Evolutionary conservation across 1,140 invertebrate genomes (phyloP).

Genomic region (Araneus ventricosus): DNA sequence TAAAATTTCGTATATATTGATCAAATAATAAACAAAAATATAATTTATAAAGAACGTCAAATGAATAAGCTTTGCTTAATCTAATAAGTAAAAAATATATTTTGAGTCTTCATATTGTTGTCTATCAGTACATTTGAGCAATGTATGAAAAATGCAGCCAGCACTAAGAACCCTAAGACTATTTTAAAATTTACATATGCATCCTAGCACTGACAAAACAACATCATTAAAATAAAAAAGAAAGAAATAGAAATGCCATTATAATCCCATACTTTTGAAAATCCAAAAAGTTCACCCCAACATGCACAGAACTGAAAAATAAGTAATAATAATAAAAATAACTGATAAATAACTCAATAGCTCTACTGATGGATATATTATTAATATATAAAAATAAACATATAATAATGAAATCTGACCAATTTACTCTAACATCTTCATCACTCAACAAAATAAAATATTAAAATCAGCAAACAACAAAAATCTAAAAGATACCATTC

Average conservation of each 20-base stretch:
- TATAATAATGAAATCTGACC: background rate
- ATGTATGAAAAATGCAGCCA: conserved; percentile 46
- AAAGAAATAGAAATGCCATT: conserved; percentile 34
- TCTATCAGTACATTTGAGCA: conserved; percentile 53
- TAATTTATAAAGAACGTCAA: background rate
- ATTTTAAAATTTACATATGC: conserved; percentile 31
- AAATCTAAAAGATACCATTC: conserved; percentile 5
- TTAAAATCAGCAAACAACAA: conserved; percentile 26
- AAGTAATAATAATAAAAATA: background rate
- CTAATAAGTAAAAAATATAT: background rate
- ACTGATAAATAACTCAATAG: background rate
- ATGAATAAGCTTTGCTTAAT: background rate
- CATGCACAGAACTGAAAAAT: background rate
- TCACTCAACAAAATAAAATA: background rate
- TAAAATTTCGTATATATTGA: conserved; percentile 6
- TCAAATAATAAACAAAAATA: conserved; percentile 38
- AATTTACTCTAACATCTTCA: background rate
- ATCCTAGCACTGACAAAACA: background rate
- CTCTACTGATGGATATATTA: conserved; percentile 1
- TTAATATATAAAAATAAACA: conserved; percentile 37
- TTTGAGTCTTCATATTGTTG: conserved; percentile 25
- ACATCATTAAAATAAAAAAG: background rate
- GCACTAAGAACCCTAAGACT: background rate
- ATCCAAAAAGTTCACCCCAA: background rate
- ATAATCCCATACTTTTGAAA: conserved; percentile 32